phyloP scores from a whole-genome alignment of 2,797 vertebrate species.

The Lithobates sylvaticus region DNA sequence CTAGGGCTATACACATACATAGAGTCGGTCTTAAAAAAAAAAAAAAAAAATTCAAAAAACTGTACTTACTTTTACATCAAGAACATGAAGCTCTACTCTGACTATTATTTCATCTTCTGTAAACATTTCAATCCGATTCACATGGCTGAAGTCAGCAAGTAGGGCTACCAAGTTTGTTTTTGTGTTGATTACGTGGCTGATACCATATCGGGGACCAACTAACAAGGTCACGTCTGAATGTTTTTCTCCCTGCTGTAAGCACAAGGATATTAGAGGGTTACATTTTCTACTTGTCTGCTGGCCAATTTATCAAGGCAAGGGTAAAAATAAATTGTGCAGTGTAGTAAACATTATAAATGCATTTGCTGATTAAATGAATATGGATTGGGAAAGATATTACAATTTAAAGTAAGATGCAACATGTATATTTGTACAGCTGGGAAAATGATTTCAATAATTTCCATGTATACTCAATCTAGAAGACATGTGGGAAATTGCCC shows the following conservation, averaged over 20 bases:
- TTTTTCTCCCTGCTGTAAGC: slow-evolving; percentile 93
- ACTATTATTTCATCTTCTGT: slow-evolving; percentile 91
- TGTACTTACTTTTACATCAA: slow-evolving; percentile 92
- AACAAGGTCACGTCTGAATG: slow-evolving; percentile 95
- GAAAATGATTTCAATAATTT: slow-evolving; percentile 13
- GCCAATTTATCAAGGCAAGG: slow-evolving; percentile 16
- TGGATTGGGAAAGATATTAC: slow-evolving; percentile 37
- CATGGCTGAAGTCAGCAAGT: slow-evolving; percentile 97
- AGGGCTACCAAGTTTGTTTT: slow-evolving; percentile 97
- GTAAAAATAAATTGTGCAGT: slow-evolving; percentile 32
- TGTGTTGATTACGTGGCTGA: slow-evolving; percentile 98
- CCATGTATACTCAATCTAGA: slow-evolving; percentile 1
- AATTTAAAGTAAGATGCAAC: slow-evolving; percentile 22
- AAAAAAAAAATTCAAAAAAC: not conserved
- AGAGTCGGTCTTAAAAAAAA: no score
- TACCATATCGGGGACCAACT: slow-evolving; percentile 95
- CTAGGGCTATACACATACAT: no score
- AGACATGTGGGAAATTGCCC: slow-evolving; percentile 7
- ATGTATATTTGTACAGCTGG: slow-evolving; percentile 31
- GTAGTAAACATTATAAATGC: slow-evolving; percentile 33
- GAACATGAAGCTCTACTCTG: slow-evolving; percentile 95
- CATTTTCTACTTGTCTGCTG: not conserved
- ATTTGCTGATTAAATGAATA: slow-evolving; percentile 57
- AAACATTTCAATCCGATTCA: slow-evolving; percentile 98
- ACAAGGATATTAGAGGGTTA: slow-evolving; percentile 52